Conservation (phyloP, 2,888 invertebrate genomes). For the Netelia melanura region DNA sequence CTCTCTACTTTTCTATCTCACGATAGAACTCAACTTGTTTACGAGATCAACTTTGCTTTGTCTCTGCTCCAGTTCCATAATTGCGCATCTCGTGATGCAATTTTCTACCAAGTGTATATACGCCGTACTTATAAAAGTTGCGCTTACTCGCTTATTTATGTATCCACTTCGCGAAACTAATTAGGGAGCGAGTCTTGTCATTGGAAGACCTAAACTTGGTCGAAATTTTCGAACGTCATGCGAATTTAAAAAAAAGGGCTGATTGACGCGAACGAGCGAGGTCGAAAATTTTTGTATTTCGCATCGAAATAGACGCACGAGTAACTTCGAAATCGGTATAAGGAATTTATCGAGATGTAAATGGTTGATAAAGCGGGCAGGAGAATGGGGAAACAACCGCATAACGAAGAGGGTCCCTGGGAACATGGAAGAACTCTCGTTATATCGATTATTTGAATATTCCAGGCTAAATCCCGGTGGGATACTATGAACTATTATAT, state of each 20-base stretch:
- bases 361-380: background rate
- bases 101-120: background rate
- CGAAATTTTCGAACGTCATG: too few species aligned
- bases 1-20: conserved; percentile 20
- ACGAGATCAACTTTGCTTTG: conserved; percentile 36
- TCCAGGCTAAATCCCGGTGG: conserved; percentile 62
- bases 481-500: conserved; percentile 61
- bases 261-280: too few species aligned
- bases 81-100: background rate
- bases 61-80: conserved; percentile 1
- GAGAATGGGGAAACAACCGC: background rate
- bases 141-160: too few species aligned
- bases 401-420: conserved; percentile 21
- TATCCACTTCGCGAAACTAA: too few species aligned
- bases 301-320: too few species aligned
- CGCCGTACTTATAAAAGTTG: too few species aligned
- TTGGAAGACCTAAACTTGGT: too few species aligned
- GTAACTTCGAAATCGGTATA: background rate
- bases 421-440: conserved; percentile 34
- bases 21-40: conserved; percentile 31
- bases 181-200: too few species aligned
- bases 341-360: conserved; percentile 4
- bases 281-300: too few species aligned
- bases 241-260: too few species aligned
- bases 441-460: conserved; percentile 54